Evolutionary conservation across 2,113 vertebrate genomes (phyloP).

Genomic region (Dasyurus viverrinus): DNA sequence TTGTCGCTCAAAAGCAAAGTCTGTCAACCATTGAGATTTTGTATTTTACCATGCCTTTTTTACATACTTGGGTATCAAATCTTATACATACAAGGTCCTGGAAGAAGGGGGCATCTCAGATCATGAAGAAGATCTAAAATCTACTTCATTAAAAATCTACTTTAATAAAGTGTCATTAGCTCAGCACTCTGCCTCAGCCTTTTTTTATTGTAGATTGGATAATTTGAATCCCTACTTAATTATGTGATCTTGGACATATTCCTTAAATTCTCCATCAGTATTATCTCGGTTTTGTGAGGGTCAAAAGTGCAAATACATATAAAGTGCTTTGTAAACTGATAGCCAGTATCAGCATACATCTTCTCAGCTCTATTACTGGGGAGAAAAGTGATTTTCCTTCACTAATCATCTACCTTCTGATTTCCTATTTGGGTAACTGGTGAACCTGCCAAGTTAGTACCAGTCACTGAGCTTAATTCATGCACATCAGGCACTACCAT

Average conservation of each 20-base stretch:
- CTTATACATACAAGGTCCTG: no score
- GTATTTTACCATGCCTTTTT: no score
- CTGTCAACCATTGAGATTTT: no score
- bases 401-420: not conserved
- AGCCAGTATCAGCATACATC: not conserved
- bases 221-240: no score
- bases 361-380: not conserved
- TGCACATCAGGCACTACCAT: not conserved
- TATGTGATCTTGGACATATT: not conserved
- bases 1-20: no score
- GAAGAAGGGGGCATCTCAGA: no score
- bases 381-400: not conserved
- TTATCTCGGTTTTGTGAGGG: not conserved
- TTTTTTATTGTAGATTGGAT: no score
- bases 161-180: no score
- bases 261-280: not conserved
- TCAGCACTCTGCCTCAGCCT: no score
- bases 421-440: not conserved
- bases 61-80: no score
- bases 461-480: not conserved
- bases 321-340: not conserved
- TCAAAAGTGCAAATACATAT: not conserved
- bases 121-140: no score
- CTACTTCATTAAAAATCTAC: no score
- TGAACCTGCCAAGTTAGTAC: not conserved